phyloP scores from a whole-genome alignment of 2,888 invertebrate genomes.

The Strigamia transsilvanica region DNA sequence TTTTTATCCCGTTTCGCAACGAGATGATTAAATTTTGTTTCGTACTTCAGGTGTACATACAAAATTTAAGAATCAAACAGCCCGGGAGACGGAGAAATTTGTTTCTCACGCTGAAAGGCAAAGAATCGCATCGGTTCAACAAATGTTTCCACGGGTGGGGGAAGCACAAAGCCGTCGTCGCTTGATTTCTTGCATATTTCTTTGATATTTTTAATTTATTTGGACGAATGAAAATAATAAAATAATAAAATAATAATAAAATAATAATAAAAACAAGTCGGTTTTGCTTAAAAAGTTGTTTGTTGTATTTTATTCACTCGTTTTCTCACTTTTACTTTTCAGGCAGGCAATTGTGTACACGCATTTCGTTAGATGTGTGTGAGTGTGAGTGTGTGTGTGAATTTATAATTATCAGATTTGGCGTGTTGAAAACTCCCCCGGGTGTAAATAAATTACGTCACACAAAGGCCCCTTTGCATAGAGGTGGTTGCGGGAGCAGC shows the following conservation, averaged over 20 bases:
- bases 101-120: constrained; percentile 92
- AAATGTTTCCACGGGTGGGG: constrained; percentile 99
- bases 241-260: too few relatives aligned
- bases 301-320: neutral
- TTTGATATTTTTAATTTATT: neutral
- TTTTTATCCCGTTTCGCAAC: too few relatives aligned
- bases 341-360: neutral
- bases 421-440: constrained; percentile 34
- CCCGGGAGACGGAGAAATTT: constrained; percentile 89
- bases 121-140: constrained; percentile 92
- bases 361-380: too few relatives aligned
- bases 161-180: constrained; percentile 79
- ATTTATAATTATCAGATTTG: constrained; percentile 50
- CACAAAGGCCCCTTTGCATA: constrained; percentile 1
- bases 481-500: neutral
- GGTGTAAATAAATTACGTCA: constrained; percentile 45
- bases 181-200: neutral
- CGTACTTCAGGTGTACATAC: constrained; percentile 85
- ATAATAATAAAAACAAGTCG: neutral
- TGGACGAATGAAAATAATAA: too few relatives aligned
- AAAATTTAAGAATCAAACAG: constrained; percentile 95
- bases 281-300: too few relatives aligned
- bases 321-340: neutral
- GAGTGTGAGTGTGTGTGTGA: neutral
- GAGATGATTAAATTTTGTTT: constrained; percentile 6